These are phyloP conservation scores for Smutsia gigantea DNA, from an alignment of 2,797 vertebrate genomes.

Conservation along the genomic window DNA sequence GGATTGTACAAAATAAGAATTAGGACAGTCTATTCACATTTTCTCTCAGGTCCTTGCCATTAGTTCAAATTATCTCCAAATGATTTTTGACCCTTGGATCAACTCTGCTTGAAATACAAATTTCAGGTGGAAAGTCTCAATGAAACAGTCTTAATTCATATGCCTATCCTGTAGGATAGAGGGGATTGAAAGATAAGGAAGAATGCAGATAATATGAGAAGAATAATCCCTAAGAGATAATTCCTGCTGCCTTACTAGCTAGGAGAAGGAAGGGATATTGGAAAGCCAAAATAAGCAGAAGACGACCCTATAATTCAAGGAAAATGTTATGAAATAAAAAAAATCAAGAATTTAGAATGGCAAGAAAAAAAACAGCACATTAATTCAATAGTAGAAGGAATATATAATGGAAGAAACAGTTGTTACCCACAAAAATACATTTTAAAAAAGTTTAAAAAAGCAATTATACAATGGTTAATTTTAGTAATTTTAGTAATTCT, in stretches of 20 bases:
- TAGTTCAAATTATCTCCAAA: background rate
- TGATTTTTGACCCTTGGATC: background rate
- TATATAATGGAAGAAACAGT: background rate
- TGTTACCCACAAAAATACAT: background rate
- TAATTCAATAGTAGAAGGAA: background rate
- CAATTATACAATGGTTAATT: background rate
- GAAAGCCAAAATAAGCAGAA: background rate
- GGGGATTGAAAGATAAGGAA: background rate
- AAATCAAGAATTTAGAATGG: background rate
- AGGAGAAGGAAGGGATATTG: background rate
- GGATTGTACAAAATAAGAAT: background rate
- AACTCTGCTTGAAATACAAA: background rate
- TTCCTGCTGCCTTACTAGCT: background rate
- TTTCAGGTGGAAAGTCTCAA: background rate
- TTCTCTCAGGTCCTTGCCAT: background rate
- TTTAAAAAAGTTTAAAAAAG: background rate
- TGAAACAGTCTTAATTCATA: background rate
- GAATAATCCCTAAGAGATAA: too few relatives aligned
- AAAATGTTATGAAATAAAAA: background rate
- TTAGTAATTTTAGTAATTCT: background rate
- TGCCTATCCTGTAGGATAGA: background rate
- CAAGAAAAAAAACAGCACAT: background rate
- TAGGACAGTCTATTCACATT: background rate
- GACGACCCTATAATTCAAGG: background rate
- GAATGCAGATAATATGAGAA: background rate